Conservation (phyloP, 2,113 vertebrate genomes). For the Eubucco bourcierii region DNA sequence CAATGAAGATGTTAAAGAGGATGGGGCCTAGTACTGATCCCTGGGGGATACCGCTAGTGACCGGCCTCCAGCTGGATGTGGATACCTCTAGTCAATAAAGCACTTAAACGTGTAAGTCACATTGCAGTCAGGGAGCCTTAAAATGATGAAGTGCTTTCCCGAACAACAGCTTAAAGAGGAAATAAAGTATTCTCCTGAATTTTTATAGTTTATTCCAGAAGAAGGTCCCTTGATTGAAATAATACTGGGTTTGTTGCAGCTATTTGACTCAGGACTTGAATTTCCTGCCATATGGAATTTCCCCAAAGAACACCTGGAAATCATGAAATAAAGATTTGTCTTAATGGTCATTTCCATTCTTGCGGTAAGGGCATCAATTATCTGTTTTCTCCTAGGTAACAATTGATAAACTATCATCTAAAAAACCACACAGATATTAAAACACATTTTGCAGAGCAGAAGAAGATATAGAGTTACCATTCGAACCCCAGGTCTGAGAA, state of each 20-base stretch:
- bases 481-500: not conserved
- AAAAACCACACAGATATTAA: not conserved
- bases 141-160: conserved; percentile 5
- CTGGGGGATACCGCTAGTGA: too few relatives aligned
- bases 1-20: too few relatives aligned
- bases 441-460: not conserved
- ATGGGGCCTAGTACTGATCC: too few relatives aligned
- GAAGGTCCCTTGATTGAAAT: not conserved
- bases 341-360: not conserved
- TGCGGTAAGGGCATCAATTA: not conserved
- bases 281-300: not conserved
- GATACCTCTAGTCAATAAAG: not conserved
- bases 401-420: not conserved
- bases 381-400: not conserved
- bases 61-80: too few relatives aligned
- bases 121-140: not conserved
- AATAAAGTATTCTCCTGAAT: not conserved
- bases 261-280: not conserved
- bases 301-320: not conserved
- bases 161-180: conserved; percentile 24
- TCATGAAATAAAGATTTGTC: not conserved
- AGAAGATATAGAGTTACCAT: not conserved
- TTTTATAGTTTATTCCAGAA: not conserved
- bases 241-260: not conserved
- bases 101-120: not conserved